Percentiles rank a stretch among this genome's conserved stretches.
These are phyloP conservation scores for Eurytoma californica DNA, from an alignment of 2,888 invertebrate genomes.

Conservation along the genomic window DNA sequence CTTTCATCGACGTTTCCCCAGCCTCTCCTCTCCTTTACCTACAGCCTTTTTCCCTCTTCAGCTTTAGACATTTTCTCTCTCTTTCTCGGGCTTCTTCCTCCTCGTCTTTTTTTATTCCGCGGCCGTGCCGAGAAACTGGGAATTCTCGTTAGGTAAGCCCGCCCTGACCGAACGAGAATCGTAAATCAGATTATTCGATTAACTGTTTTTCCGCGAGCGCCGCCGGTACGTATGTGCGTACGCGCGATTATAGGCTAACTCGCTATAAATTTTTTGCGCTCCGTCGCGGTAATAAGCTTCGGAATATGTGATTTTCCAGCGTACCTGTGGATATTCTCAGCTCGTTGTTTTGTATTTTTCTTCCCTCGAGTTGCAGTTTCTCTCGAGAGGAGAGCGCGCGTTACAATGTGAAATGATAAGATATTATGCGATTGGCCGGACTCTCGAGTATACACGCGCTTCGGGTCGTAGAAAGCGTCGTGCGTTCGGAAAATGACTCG, in stretches of 20 bases:
- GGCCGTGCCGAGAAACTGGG: conserved; percentile 39
- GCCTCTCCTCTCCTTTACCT: conserved; percentile 12
- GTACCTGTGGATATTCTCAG: conserved; percentile 23
- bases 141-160: conserved; percentile 48
- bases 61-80: neutral
- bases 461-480: conserved; percentile 34
- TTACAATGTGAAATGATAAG: conserved; percentile 47
- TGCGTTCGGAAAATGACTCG: conserved; percentile 39
- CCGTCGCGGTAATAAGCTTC: conserved; percentile 43
- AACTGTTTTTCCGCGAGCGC: conserved; percentile 47
- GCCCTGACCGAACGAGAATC: conserved; percentile 36
- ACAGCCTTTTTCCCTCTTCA: conserved; percentile 25
- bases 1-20: conserved; percentile 45
- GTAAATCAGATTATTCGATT: conserved; percentile 57
- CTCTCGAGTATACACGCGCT: conserved; percentile 5
- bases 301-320: conserved; percentile 54
- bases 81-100: neutral
- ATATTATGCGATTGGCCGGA: conserved; percentile 21
- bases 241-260: conserved; percentile 51
- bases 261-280: conserved; percentile 52
- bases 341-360: conserved; percentile 16
- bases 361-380: conserved; percentile 21
- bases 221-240: neutral
- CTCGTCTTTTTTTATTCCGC: conserved; percentile 27
- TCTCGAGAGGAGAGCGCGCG: conserved; percentile 6